Base-by-base conservation (phyloP, 2,797 vertebrate species). In the Esox masquinongy region DNA sequence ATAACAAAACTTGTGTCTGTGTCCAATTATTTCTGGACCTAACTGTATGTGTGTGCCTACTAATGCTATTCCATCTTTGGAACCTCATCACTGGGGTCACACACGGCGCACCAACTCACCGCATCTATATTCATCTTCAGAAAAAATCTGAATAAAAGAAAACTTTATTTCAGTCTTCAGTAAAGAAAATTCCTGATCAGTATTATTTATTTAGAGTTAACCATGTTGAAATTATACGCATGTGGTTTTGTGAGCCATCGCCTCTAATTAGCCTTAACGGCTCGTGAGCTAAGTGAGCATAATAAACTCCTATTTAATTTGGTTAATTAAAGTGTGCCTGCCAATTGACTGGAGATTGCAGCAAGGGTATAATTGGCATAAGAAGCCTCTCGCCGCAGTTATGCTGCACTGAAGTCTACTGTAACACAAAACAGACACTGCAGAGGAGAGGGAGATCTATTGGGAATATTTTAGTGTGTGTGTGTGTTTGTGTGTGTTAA, bases 241-340 rank as follows among this genome's bases (percentile, higher is more conserved):
- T 86, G 85, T 74, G 84, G 83, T 84, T 88, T 88, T 49, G 80
- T 79, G 82, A 87, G 59, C 77, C 70, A 72, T 84, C 71, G 36
- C 77, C 77, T 88, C 79, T 88, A 87, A 89, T 88, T 87, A 85
- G 74, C 78, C 79, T 68, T 66, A 34, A 69, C 43, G 29, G 70
- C 73, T 75, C 59, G 68, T 70, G 73, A 84, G 84, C 29, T 77
- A 81, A 84, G 81, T 80, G 80, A 89, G 74, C 75, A 79, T 77
- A 47, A 77, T 76, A 81, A 82, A 85, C 74, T 84, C 74, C 77
- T 78, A 86, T 88, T 89, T 87, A 83, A 88, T 88, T 85, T 82
- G 74, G 70, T 77, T 89, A 91, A 89, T 92, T 91, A 92, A 89
- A 90, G 84, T 80, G 80, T 66, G 73, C 39, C 81, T 74, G 81